A percentile compares a stretch with the other conserved stretches of the same genome.
Evolutionary conservation across 2,113 vertebrate genomes (phyloP).

Genomic region (Podilymbus podiceps): DNA sequence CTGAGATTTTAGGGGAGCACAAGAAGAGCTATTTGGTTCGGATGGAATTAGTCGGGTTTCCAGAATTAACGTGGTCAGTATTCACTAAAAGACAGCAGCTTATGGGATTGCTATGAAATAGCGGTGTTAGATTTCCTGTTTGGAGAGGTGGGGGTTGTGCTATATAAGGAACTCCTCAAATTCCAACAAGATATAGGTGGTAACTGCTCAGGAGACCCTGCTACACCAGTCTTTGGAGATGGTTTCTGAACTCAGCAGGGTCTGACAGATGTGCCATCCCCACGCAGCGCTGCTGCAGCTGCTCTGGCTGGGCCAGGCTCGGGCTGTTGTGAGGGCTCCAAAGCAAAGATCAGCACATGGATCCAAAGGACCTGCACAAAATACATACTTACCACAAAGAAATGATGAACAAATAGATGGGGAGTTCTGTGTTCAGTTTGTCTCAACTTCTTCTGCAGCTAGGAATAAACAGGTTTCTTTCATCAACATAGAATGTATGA

Average conservation of each 20-base stretch:
- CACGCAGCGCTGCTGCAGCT: rapidly evolving
- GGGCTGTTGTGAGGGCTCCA: background rate
- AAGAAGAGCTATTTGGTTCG: background rate
- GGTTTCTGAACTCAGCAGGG: background rate
- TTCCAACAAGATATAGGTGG: background rate
- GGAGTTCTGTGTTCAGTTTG: background rate
- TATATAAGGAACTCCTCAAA: background rate
- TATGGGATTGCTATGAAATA: background rate
- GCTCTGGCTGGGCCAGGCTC: background rate
- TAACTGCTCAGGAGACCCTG: background rate
- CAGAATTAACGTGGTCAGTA: background rate
- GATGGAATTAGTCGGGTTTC: background rate
- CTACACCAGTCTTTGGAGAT: background rate
- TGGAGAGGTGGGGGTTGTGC: background rate
- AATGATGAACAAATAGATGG: background rate
- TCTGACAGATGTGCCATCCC: background rate
- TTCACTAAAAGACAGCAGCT: background rate
- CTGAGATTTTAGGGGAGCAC: background rate
- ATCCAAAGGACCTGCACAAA: background rate
- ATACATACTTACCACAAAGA: background rate
- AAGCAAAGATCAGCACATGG: background rate
- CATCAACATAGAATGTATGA: background rate
- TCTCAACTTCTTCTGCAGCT: background rate
- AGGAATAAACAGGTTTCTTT: background rate
- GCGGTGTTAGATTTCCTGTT: background rate